phyloP scores from a whole-genome alignment of 2,113 vertebrate species.

The Grantiella picta region DNA sequence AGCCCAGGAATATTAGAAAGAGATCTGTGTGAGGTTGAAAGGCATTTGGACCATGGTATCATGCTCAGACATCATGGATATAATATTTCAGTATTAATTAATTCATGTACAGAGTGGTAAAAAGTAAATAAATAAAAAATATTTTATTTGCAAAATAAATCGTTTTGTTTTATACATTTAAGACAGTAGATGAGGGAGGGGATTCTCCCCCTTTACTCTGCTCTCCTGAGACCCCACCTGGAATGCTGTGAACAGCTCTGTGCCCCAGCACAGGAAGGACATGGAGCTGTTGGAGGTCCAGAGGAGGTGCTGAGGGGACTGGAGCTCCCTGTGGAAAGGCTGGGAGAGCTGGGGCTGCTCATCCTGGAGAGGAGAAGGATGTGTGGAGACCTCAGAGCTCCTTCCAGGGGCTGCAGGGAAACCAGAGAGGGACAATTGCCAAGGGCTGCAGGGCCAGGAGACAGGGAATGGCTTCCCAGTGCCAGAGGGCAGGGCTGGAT shows the following conservation, averaged over 20 bases:
- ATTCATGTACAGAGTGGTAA: neutral
- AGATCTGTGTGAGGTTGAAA: neutral
- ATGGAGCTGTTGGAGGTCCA: neutral
- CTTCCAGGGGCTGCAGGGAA: neutral
- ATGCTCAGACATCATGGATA: neutral
- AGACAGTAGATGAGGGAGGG: neutral
- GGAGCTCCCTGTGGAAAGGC: neutral
- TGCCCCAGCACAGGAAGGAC: fast-evolving
- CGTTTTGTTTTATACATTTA: neutral
- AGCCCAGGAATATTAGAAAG: neutral
- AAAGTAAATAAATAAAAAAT: neutral
- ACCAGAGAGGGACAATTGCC: neutral
- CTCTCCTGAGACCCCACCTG: neutral
- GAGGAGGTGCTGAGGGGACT: neutral
- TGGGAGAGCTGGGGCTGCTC: neutral
- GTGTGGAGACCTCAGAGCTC: neutral
- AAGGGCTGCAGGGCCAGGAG: fast-evolving
- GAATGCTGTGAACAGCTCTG: neutral
- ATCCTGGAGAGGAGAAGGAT: neutral
- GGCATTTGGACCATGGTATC: neutral
- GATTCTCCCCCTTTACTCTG: neutral
- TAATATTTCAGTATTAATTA: neutral
- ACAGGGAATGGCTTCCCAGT: neutral
- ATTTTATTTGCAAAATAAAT: neutral
- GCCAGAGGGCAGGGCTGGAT: neutral